Conservation (phyloP, 1,140 invertebrate species). For the Cherax destructor region DNA sequence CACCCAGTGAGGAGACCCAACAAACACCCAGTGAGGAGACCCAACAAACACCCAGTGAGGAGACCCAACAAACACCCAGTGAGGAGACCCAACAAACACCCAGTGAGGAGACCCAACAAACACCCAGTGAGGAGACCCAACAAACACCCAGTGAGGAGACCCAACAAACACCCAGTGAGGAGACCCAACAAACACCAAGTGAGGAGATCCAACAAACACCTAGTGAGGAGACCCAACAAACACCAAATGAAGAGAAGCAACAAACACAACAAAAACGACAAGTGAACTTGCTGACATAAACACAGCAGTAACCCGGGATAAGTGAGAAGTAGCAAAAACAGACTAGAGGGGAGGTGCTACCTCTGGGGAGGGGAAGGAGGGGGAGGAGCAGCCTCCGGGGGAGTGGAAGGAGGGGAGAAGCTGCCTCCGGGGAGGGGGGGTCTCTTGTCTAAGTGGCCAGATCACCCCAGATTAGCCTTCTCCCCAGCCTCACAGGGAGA, state of each 20-base stretch:
- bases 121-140: too few relatives aligned
- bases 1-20: too few relatives aligned
- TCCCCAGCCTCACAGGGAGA: not conserved
- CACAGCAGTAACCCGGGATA: not conserved
- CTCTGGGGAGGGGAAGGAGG: not conserved
- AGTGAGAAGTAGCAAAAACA: not conserved
- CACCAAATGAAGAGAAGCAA: not conserved
- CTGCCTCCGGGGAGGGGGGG: not conserved
- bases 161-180: too few relatives aligned
- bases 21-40: too few relatives aligned
- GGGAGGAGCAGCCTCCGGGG: not conserved
- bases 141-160: too few relatives aligned
- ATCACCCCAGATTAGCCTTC: constrained; percentile 33
- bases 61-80: too few relatives aligned
- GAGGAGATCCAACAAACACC: not conserved
- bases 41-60: too few relatives aligned
- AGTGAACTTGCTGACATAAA: not conserved
- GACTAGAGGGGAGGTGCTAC: not conserved
- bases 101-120: too few relatives aligned
- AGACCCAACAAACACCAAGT: too few relatives aligned
- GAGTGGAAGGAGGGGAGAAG: not conserved
- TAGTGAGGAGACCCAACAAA: not conserved
- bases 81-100: too few relatives aligned
- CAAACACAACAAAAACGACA: not conserved
- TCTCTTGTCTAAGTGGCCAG: constrained; percentile 13